Evolutionary conservation across 92 coral and sea anemone genomes (phyloP).

Genomic region (Heteractis magnifica): DNA sequence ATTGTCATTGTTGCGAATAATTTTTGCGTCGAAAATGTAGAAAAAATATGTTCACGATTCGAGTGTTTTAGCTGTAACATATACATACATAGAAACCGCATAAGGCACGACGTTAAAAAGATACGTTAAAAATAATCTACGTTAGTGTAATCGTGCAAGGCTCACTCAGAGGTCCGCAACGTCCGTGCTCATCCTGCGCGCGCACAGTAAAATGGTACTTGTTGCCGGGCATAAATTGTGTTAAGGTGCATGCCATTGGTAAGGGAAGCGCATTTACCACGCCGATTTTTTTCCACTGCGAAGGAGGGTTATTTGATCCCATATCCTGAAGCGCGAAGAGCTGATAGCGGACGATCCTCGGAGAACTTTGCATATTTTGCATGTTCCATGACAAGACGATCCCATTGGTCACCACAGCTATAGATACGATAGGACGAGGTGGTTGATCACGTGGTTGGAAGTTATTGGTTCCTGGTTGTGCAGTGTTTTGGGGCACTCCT

Average conservation of each 20-base stretch:
- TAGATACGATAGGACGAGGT: slow-evolving; percentile 88
- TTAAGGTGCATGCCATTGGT: slow-evolving; percentile 98
- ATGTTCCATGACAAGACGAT: slow-evolving; percentile 99
- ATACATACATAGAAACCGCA: background rate
- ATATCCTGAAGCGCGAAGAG: slow-evolving; percentile 87
- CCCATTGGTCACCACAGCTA: slow-evolving; percentile 87
- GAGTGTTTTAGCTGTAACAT: background rate
- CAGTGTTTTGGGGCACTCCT: background rate
- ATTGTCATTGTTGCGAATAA: background rate
- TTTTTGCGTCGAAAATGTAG: background rate
- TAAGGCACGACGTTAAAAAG: background rate
- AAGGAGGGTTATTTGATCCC: slow-evolving; percentile 51
- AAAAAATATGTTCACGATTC: background rate
- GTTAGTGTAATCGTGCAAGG: slow-evolving; percentile 90
- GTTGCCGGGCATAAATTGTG: slow-evolving; percentile 95
- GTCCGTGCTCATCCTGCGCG: slow-evolving; percentile 77
- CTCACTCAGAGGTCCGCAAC: slow-evolving; percentile 85
- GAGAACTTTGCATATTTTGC: slow-evolving; percentile 60
- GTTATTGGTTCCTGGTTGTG: background rate
- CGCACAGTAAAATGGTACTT: slow-evolving; percentile 96
- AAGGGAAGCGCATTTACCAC: slow-evolving; percentile 95
- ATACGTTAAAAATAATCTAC: background rate
- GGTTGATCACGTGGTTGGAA: slow-evolving; percentile 50
- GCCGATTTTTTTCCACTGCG: slow-evolving; percentile 94
- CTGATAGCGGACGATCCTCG: slow-evolving; percentile 81